Base-by-base conservation (phyloP, 2,888 invertebrate genomes). In the Globia sparganii region DNA sequence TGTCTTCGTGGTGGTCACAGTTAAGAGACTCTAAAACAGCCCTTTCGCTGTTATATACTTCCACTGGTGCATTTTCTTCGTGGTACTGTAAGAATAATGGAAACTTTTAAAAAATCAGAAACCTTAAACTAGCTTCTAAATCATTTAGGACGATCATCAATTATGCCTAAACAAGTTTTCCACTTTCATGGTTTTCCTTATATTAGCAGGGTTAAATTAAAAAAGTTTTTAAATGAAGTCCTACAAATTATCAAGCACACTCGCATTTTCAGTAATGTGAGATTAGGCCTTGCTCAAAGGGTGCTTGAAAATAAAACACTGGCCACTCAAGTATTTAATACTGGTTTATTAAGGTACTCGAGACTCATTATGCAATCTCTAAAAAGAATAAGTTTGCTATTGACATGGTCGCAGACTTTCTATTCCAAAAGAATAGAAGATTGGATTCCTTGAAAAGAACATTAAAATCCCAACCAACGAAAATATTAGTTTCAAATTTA, bases 61-160 rank as follows among this genome's bases (percentile, higher is more conserved):
- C 96, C 59, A 97, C 94, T 15, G 95, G 95, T 66, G 97, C 97
- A 79, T 97, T 97, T 91, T 97, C 97, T 92, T 97, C 97, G 77
- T 97, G 97, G 84, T 97, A 97, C 97, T 98, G 92, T 67, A 66
- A 84, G 0, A n/a, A 40, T 15, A 77, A 21, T 46, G 21, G 0
- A 9, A 53, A 3, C 1, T n/a, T 80, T 15, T 0, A 53, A 34
- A 49, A 67, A 34, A 21, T 62, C 25, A 53, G 18, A 43, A 43
- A 13, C 8, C 0, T 28, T 46, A 31, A 4, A 31, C 4, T 6
- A 40, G 4, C 25, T 53, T 61, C n/a, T 9, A 34, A 56, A 21
- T 4, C 0, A 25, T 28, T 46, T 15, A n/a, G 0, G 0, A 73
- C 4, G 21, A 2, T 18, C 8, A 31, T n/a, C 6, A 1, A 34